Evolutionary conservation across 2,113 vertebrate species (phyloP).

Genomic region (Aythya baeri): DNA sequence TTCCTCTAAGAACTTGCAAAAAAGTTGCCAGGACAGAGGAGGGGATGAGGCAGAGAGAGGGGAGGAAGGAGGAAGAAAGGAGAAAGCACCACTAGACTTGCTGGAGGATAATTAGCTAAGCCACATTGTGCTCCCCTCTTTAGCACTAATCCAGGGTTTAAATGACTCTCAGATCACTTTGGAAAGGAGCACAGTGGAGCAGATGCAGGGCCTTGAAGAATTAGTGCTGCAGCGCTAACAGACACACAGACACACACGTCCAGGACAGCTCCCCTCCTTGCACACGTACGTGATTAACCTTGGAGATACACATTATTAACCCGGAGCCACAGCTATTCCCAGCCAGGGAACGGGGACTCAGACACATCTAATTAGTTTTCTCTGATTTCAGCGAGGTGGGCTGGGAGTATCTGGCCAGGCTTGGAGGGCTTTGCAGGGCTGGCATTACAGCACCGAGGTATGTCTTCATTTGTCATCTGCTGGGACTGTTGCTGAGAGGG

Average conservation of each 20-base stretch:
- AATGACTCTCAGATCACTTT: background rate
- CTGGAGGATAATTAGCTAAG: background rate
- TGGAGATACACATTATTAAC: background rate
- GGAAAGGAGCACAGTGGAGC: background rate
- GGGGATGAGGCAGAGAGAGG: background rate
- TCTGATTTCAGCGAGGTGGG: background rate
- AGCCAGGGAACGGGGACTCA: background rate
- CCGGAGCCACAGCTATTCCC: background rate
- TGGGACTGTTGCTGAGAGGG: rapidly evolving
- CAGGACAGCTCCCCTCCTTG: background rate
- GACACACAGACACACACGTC: background rate
- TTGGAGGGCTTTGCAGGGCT: background rate
- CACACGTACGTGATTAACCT: background rate
- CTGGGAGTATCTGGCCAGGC: background rate
- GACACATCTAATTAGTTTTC: background rate
- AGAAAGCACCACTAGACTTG: background rate
- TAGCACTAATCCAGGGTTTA: background rate
- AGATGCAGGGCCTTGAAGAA: rapidly evolving
- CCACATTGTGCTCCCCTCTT: background rate
- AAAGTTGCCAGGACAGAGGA: background rate
- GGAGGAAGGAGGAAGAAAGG: background rate
- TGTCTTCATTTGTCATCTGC: background rate
- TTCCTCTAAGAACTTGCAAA: background rate
- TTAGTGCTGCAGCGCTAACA: background rate
- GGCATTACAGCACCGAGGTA: background rate